A percentile compares a stretch with the other conserved stretches of the same genome.
Evolutionary conservation across 2,797 vertebrate genomes (phyloP).

Genomic region (Anguilla marmorata): DNA sequence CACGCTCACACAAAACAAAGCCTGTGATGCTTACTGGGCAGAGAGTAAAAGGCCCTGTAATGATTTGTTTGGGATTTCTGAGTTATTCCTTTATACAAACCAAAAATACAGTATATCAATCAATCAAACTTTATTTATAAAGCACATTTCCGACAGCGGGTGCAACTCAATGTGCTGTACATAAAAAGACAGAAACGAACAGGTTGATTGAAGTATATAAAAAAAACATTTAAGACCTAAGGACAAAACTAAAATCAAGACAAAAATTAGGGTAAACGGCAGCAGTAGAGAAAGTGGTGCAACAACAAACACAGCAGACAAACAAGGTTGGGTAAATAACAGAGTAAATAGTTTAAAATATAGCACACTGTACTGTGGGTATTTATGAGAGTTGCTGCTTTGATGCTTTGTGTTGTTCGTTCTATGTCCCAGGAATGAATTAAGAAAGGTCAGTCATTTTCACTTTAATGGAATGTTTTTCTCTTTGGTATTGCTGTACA

Average conservation of each 20-base stretch:
- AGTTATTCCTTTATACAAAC: background rate
- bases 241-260: too few species aligned
- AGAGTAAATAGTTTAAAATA: too few species aligned
- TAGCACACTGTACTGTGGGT: background rate
- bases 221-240: too few species aligned
- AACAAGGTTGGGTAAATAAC: too few species aligned
- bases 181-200: too few species aligned
- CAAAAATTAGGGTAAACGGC: too few species aligned
- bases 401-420: background rate
- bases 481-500: background rate
- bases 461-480: background rate
- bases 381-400: conserved; percentile 10
- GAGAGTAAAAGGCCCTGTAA: background rate
- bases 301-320: too few species aligned
- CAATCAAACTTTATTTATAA: too few species aligned
- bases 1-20: background rate
- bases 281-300: too few species aligned
- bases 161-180: too few species aligned
- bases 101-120: background rate
- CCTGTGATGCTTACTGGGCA: background rate
- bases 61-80: background rate
- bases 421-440: background rate
- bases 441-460: background rate
- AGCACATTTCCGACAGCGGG: too few species aligned
- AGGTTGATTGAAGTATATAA: too few species aligned